These are phyloP conservation scores for Pristis pectinata DNA, from an alignment of 2,797 vertebrate genomes.

Conservation along the genomic window DNA sequence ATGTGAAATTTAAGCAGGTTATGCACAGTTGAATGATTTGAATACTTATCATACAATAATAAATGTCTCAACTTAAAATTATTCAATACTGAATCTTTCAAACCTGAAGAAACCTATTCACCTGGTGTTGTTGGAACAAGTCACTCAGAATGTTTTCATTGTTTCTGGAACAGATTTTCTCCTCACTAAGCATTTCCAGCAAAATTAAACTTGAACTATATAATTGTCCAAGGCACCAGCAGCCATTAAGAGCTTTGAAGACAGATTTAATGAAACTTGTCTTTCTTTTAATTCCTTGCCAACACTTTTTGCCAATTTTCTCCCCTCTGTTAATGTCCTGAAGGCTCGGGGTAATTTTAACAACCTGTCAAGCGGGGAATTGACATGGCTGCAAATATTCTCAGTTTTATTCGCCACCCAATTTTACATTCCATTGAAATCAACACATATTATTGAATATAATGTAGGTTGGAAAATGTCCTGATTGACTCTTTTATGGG, in stretches of 20 bases:
- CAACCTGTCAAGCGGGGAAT: not conserved
- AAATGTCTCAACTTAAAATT: not conserved
- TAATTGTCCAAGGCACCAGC: not conserved
- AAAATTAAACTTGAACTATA: not conserved
- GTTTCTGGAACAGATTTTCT: conserved; percentile 14
- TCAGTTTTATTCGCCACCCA: not conserved
- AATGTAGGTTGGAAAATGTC: not conserved
- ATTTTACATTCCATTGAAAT: not conserved
- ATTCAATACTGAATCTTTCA: not conserved
- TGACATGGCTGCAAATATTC: not conserved
- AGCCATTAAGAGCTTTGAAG: not conserved
- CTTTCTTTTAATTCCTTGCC: not conserved
- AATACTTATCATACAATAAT: not conserved
- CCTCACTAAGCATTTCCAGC: conserved; percentile 9
- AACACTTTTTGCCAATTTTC: not conserved
- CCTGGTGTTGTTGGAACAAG: not conserved
- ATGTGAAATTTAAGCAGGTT: not conserved
- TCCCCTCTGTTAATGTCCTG: not conserved
- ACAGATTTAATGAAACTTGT: conserved; percentile 4
- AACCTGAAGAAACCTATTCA: conserved; percentile 9
- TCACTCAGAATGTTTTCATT: conserved; percentile 9
- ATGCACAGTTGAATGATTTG: not conserved
- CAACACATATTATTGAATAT: not conserved
- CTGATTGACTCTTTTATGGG: not conserved
- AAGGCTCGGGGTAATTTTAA: not conserved